Evolutionary conservation across 2,797 vertebrate species (phyloP), one percentile per base, ranked within the genome.

Genomic region (Crenichthys baileyi): DNA sequence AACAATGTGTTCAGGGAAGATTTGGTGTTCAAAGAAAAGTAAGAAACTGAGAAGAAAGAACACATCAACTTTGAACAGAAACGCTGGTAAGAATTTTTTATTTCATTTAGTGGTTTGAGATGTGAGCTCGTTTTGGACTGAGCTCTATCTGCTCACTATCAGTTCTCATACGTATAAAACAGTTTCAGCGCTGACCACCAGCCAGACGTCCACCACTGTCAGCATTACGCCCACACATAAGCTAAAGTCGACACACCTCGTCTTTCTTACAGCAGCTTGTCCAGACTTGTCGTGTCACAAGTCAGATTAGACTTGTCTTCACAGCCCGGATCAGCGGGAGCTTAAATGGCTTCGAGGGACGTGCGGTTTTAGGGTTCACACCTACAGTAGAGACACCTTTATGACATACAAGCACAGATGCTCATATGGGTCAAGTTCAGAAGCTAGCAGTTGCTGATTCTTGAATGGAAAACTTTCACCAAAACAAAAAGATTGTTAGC

Each of bases 21-120:
- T 97, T 1, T 99, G 98, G 98, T 97, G 96, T 11, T 94, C 96
- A 2, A 99, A 97, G 95, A 99, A 98, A 85, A 97, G 92, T 94
- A 98, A 98, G 94, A 99, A 97, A 93, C 97, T 96, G 80, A 95
- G 95, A 88, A 99, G 98, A 94, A 99, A 97, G 79, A 94, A 93
- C 79, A 88, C 93, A n/a, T 95, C 96, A 75, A 96, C 95, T 67
- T 92, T 95, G 68, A 97, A 93, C 93, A 97, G 95, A 95, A 97
- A 95, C 65, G 95, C 95, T 80, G 97, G 98, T 98, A 94, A 94
- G 95, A 72, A 39, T 41, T 26, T 29, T 84, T 70, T 55, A 24
- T 15, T 1, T 11, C 48, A n/a, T n/a, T 72, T 44, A 55, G 71
- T 20, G 70, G 9, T 12, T 41, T 73, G 73, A 72, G 72, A 75